phyloP scores from a whole-genome alignment of 2,888 invertebrate species.

The Sarcophaga rosellei region DNA sequence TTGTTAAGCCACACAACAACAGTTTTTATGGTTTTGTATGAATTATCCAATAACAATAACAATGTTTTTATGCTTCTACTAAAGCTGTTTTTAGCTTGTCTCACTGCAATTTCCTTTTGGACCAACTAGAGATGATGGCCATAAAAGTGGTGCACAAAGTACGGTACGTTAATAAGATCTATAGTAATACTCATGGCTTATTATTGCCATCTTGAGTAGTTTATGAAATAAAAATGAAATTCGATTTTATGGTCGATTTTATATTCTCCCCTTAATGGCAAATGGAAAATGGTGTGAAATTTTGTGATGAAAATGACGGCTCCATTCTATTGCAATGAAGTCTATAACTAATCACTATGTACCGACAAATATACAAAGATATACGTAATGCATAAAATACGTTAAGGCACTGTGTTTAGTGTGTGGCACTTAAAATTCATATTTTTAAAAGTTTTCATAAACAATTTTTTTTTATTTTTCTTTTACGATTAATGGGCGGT shows the following conservation, averaged over 20 bases:
- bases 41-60: neutral
- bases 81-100: neutral
- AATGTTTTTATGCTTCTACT: neutral
- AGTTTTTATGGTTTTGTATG: constrained; percentile 13
- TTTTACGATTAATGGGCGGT: too few species aligned
- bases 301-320: neutral
- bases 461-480: too few species aligned
- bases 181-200: too few species aligned
- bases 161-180: neutral
- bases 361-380: too few species aligned
- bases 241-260: neutral
- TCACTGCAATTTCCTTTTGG: neutral
- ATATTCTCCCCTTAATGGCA: neutral
- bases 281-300: neutral
- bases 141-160: constrained; percentile 10
- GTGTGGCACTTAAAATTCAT: too few species aligned
- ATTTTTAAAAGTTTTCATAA: too few species aligned
- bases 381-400: too few species aligned
- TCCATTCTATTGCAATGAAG: too few species aligned
- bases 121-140: neutral
- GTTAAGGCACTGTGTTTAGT: too few species aligned
- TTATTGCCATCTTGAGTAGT: too few species aligned
- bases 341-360: neutral
- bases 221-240: neutral
- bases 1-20: neutral